Conservation (phyloP, 53 echinoderm and acorn worm species). For the Crossaster papposus region DNA sequence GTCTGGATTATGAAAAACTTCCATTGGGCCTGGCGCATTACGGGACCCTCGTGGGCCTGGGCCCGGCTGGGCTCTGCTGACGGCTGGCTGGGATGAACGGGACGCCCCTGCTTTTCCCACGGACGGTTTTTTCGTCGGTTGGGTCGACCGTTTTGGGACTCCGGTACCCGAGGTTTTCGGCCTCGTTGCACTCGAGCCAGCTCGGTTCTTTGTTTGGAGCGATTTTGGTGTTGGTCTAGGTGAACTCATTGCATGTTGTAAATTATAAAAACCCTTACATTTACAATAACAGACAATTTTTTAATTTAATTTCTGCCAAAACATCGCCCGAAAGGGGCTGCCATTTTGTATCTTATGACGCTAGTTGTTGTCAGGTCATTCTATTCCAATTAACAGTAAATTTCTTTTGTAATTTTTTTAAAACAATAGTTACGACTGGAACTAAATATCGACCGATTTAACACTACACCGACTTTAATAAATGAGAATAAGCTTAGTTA, state of each 20-base stretch:
- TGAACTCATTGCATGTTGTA: slow-evolving; percentile 10
- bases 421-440: neutral
- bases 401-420: neutral
- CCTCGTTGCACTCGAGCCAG: neutral
- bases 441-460: no score
- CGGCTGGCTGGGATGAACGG: slow-evolving; percentile 27
- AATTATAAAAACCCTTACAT: neutral
- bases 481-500: no score
- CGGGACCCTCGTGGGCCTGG: slow-evolving; percentile 33
- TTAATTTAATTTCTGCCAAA: neutral
- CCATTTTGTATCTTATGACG: slow-evolving; percentile 45
- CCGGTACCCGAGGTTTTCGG: slow-evolving; percentile 40
- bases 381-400: neutral
- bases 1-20: slow-evolving; percentile 29
- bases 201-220: neutral
- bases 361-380: slow-evolving; percentile 29
- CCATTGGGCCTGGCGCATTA: neutral
- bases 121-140: neutral
- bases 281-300: neutral
- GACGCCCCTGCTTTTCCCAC: neutral
- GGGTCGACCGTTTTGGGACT: neutral
- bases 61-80: slow-evolving; percentile 40
- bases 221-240: slow-evolving; percentile 39
- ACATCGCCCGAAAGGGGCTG: neutral
- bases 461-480: no score